A percentile compares a stretch with the other conserved stretches of the same genome.
Conservation (phyloP, 2,888 invertebrate species). For the Lacanobia oleracea region DNA sequence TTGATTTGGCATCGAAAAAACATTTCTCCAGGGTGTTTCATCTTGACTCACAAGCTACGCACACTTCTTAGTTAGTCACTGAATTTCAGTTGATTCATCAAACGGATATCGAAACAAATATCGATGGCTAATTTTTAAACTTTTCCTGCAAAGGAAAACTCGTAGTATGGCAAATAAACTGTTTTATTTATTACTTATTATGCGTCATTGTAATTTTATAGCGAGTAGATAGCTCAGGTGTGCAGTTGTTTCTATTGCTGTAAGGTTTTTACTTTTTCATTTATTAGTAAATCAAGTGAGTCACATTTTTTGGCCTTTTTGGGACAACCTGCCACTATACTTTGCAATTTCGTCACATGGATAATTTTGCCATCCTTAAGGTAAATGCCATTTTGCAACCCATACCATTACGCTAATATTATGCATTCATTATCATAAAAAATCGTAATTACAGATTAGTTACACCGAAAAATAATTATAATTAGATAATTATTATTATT, state of each 20-base stretch:
- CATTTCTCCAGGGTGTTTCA: conserved; percentile 76
- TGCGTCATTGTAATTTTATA: conserved; percentile 31
- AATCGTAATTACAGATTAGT: conserved; percentile 2
- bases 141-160: conserved; percentile 36
- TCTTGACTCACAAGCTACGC: conserved; percentile 78
- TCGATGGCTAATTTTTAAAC: conserved; percentile 31
- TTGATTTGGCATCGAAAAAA: conserved; percentile 69
- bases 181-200: conserved; percentile 34
- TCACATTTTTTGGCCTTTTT: conserved; percentile 15
- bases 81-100: conserved; percentile 81
- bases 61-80: conserved; percentile 80
- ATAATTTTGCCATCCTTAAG: neutral
- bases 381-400: neutral
- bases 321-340: neutral
- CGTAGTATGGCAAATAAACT: conserved; percentile 1
- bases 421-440: neutral
- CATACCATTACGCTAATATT: neutral
- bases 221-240: neutral
- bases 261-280: conserved; percentile 16
- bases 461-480: conserved; percentile 12
- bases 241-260: conserved; percentile 18
- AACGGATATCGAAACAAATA: conserved; percentile 30
- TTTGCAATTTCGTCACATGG: neutral
- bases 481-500: conserved; percentile 36
- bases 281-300: conserved; percentile 14